These are phyloP conservation scores for Spheniscus mendiculus DNA, from an alignment of 2,113 vertebrate genomes.

Conservation along the genomic window DNA sequence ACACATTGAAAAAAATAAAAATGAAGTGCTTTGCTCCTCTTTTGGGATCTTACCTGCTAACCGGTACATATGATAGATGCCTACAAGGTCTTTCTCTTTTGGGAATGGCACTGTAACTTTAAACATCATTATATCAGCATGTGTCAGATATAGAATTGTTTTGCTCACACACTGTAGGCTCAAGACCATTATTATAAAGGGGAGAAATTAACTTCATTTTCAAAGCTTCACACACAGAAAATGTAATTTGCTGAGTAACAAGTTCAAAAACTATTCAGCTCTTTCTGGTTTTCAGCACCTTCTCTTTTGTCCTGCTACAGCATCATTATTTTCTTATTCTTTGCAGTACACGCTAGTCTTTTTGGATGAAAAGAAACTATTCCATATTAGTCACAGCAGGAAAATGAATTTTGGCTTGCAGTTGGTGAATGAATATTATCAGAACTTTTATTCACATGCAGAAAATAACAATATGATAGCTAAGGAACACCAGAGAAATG, in stretches of 20 bases:
- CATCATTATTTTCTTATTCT: slow-evolving; percentile 25
- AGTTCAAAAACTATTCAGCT: not conserved
- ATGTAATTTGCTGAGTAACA: not conserved
- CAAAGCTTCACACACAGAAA: not conserved
- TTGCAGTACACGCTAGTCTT: not conserved
- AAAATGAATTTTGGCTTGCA: not conserved
- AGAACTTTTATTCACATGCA: not conserved
- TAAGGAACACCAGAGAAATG: not conserved
- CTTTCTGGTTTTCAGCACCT: not conserved
- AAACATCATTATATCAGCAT: not conserved
- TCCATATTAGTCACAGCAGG: not conserved
- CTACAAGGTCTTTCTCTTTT: not conserved
- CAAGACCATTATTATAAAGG: not conserved
- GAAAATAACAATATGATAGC: not conserved
- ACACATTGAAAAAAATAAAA: not conserved
- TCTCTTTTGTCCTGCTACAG: not conserved
- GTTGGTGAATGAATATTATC: not conserved
- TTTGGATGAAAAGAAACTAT: not conserved
- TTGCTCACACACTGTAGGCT: not conserved
- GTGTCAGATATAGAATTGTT: not conserved
- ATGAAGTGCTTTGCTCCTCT: not conserved
- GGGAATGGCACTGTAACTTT: not conserved
- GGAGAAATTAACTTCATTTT: not conserved
- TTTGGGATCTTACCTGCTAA: not conserved
- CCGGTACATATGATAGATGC: not conserved